These are phyloP conservation scores for Macaca fascicularis DNA, from an alignment of 2,113 vertebrate genomes.

Conservation along the genomic window DNA sequence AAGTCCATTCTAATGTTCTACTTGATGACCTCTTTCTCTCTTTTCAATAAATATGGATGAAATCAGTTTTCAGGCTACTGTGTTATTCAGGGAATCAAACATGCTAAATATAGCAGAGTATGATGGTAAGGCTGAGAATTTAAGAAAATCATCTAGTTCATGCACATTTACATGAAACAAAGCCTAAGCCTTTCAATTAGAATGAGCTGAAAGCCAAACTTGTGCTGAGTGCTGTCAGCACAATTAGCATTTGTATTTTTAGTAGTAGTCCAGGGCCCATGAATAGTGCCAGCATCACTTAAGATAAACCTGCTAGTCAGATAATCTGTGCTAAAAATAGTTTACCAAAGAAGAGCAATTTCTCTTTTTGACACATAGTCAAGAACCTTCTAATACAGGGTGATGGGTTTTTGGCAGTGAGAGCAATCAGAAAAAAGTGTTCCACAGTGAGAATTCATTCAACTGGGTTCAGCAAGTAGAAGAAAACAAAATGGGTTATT, in stretches of 20 bases:
- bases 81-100: conserved; percentile 58
- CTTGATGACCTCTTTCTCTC: conserved; percentile 31
- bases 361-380: conserved; percentile 60
- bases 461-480: background rate
- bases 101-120: conserved; percentile 4
- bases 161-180: conserved; percentile 34
- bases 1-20: background rate
- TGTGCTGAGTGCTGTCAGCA: background rate
- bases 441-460: background rate
- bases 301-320: conserved; percentile 60
- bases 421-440: background rate
- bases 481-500: background rate
- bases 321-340: conserved; percentile 76
- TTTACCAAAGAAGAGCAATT: conserved; percentile 47
- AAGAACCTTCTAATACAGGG: conserved; percentile 20
- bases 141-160: background rate
- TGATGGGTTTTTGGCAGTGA: conserved; percentile 7
- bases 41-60: conserved; percentile 56
- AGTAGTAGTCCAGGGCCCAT: background rate
- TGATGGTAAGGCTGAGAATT: background rate
- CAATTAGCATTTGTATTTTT: conserved; percentile 43
- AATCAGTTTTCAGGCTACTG: background rate
- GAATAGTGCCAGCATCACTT: conserved; percentile 46
- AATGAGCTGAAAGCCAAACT: background rate
- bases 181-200: conserved; percentile 18